These are phyloP conservation scores for Corythornis cristatus DNA, from an alignment of 2,113 vertebrate species.

Conservation along the genomic window DNA sequence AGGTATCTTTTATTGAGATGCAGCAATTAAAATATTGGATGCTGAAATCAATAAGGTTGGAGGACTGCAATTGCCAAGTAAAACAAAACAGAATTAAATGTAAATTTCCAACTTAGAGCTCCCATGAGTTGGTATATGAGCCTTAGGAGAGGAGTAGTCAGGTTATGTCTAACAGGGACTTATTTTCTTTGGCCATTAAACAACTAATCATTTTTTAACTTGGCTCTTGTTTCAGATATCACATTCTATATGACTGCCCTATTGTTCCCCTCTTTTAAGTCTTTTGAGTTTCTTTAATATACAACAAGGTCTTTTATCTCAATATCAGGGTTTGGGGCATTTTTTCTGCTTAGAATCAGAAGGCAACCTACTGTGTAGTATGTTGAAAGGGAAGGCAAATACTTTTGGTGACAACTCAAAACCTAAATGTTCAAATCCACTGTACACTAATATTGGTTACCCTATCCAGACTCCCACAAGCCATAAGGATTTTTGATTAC, in stretches of 20 bases:
- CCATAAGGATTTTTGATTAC: neutral
- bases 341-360: neutral
- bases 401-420: constrained; percentile 29
- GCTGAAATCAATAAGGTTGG: neutral
- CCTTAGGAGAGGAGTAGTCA: neutral
- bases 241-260: neutral
- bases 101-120: neutral
- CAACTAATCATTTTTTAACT: neutral
- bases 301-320: neutral
- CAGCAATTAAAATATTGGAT: neutral
- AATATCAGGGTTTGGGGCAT: neutral
- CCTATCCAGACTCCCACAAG: neutral
- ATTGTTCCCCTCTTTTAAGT: neutral
- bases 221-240: constrained; percentile 26
- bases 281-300: neutral
- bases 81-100: constrained; percentile 35
- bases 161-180: neutral
- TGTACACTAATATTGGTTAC: neutral
- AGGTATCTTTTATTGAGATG: neutral
- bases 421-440: neutral
- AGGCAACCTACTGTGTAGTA: neutral
- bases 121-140: neutral
- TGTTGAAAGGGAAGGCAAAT: constrained; percentile 10
- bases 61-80: neutral
- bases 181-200: constrained; percentile 46